Evolutionary conservation across 1,140 invertebrate genomes (phyloP).

Genomic region (Macrobrachium nipponense): DNA sequence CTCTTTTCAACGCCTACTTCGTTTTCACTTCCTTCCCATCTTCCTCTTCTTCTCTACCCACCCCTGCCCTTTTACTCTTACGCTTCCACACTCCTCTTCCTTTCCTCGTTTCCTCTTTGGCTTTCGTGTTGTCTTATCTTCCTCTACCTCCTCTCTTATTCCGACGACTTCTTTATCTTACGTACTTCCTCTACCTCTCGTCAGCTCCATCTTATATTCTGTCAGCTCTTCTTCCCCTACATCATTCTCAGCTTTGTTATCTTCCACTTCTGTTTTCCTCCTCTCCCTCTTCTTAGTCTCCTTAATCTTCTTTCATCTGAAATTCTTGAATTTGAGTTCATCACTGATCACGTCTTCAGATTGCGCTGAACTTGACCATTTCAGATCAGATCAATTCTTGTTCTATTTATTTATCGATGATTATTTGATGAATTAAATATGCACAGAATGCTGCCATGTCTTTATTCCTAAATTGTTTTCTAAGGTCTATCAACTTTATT

Average conservation of each 20-base stretch:
- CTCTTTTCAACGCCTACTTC: background rate
- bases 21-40: background rate
- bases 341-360: no score
- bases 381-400: no score
- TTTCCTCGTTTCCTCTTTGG: no score
- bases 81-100: background rate
- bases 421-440: no score
- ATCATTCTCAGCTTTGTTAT: background rate
- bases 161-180: background rate
- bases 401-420: no score
- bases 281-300: background rate
- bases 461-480: no score
- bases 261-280: slow-evolving; percentile 1
- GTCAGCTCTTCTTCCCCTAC: background rate
- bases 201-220: background rate
- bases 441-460: no score
- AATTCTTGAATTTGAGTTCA: background rate
- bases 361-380: no score
- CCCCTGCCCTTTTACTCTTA: background rate
- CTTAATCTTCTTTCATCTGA: background rate
- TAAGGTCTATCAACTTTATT: no score
- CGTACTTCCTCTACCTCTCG: background rate
- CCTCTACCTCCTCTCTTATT: background rate
- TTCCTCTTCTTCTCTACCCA: background rate
- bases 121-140: background rate